These are phyloP conservation scores for Onthophagus sagittarius DNA, from an alignment of 2,888 invertebrate species.

Conservation along the genomic window DNA sequence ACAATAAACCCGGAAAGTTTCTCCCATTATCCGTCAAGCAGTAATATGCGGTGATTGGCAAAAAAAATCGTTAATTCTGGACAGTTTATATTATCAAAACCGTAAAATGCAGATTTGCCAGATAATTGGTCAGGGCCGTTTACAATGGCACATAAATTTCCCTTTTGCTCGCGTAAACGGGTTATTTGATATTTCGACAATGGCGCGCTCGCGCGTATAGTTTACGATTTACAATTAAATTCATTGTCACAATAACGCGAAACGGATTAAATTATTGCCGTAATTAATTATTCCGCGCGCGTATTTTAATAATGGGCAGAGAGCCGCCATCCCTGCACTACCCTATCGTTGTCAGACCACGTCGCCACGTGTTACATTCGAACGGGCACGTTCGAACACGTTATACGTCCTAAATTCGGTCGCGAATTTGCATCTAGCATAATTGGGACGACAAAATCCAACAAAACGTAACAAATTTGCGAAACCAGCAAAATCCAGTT, in stretches of 20 bases:
- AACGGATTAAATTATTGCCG: background rate
- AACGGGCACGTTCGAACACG: background rate
- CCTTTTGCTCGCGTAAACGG: background rate
- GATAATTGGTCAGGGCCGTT: background rate
- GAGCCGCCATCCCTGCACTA: background rate
- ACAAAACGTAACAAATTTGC: background rate
- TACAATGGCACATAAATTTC: background rate
- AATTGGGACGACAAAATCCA: background rate
- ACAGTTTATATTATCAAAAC: background rate
- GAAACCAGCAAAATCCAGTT: background rate
- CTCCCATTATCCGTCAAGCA: background rate
- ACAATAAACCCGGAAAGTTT: background rate
- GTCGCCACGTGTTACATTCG: background rate
- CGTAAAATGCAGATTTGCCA: background rate
- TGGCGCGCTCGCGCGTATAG: background rate
- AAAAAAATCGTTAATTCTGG: background rate
- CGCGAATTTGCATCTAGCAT: background rate
- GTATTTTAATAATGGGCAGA: background rate
- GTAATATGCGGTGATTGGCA: background rate
- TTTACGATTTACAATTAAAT: background rate
- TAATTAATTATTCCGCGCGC: background rate
- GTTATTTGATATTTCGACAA: background rate
- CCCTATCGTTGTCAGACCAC: background rate
- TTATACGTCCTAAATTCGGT: background rate
- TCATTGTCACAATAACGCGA: background rate